Conservation (phyloP, 2,888 invertebrate genomes). For the Drosophila buzzatii region DNA sequence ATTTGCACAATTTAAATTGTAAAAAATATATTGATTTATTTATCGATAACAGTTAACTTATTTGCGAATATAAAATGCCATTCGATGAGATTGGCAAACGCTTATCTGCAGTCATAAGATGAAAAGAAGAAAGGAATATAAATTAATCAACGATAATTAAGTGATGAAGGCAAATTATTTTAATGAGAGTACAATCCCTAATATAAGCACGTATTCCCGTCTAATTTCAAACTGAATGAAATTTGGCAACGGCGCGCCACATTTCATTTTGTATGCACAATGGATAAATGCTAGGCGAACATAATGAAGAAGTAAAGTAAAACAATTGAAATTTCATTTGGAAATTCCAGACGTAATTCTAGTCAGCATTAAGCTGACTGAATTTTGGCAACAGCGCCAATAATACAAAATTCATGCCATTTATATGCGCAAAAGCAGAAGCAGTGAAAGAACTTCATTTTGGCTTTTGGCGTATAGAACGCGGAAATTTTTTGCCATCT, state of each 20-base stretch:
- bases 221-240: not conserved
- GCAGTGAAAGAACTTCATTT: slow-evolving; percentile 14
- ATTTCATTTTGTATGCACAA: slow-evolving; percentile 2
- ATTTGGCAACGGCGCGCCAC: slow-evolving; percentile 11
- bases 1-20: not conserved
- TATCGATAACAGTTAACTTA: not conserved
- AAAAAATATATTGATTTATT: not conserved
- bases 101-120: not conserved
- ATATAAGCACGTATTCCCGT: not conserved
- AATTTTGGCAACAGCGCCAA: slow-evolving; percentile 28
- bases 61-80: not conserved
- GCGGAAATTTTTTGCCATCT: slow-evolving; percentile 44
- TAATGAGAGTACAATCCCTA: not conserved
- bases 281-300: too few species aligned
- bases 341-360: not conserved
- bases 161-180: not conserved
- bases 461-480: slow-evolving; percentile 15
- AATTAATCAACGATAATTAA: not conserved
- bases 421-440: slow-evolving; percentile 6
- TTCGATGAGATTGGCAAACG: not conserved
- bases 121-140: not conserved
- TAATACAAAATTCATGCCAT: not conserved
- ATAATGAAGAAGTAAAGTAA: slow-evolving; percentile 4
- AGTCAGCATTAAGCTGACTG: not conserved
- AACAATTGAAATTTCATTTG: slow-evolving; percentile 4